A percentile compares a stretch with the other conserved stretches of the same genome.
These are phyloP conservation scores for Agelastica alni DNA, from an alignment of 2,888 invertebrate genomes.

Conservation along the genomic window DNA sequence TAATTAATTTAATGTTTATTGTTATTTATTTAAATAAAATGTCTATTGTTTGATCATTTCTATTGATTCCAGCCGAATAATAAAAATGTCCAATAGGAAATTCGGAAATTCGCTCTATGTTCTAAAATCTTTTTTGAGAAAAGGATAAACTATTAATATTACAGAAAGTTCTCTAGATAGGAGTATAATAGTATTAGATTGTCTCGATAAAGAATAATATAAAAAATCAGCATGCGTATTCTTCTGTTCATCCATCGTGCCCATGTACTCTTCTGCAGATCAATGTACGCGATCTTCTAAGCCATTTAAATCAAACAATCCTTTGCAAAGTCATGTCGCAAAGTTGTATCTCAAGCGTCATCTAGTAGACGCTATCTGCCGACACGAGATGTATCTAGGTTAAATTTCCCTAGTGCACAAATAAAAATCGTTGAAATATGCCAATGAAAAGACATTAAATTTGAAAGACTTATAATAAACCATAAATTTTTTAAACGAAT, in stretches of 20 bases:
- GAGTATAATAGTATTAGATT: slow-evolving; percentile 11
- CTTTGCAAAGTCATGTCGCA: slow-evolving; percentile 24
- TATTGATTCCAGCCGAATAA: too few relatives aligned
- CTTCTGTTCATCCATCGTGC: slow-evolving; percentile 17
- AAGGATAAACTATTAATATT: too few relatives aligned
- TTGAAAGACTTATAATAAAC: slow-evolving; percentile 33
- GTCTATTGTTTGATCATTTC: too few relatives aligned
- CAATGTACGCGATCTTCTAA: slow-evolving; percentile 20
- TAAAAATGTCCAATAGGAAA: too few relatives aligned
- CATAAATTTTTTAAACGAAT: slow-evolving; percentile 35
- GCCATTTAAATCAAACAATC: slow-evolving; percentile 24
- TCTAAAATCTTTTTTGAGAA: too few relatives aligned
- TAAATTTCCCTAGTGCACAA: slow-evolving; percentile 30
- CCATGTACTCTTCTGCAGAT: slow-evolving; percentile 17
- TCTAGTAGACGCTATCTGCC: slow-evolving; percentile 28
- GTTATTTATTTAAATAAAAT: too few relatives aligned
- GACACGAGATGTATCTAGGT: slow-evolving; percentile 33
- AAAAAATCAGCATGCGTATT: slow-evolving; percentile 23
- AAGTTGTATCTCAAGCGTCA: slow-evolving; percentile 22
- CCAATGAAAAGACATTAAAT: slow-evolving; percentile 30
- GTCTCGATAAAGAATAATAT: slow-evolving; percentile 1
- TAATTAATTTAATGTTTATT: too few relatives aligned
- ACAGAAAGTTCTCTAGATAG: too few relatives aligned
- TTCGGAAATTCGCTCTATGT: too few relatives aligned
- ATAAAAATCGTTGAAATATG: slow-evolving; percentile 28